phyloP scores from a whole-genome alignment of 2,888 invertebrate genomes.

The Fabriciana adippe region DNA sequence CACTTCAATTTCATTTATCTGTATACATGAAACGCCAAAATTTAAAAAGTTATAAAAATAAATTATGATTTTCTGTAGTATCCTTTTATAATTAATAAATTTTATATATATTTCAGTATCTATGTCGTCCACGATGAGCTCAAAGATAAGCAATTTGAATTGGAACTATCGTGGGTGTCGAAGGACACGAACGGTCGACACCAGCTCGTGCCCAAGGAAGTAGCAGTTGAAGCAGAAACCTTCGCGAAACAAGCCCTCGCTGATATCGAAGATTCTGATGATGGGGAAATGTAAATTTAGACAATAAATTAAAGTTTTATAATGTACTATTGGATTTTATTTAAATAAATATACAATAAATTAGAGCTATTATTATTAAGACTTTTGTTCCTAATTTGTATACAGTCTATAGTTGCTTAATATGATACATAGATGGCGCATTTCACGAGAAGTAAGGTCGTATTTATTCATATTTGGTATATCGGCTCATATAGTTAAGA shows the following conservation, averaged over 20 bases:
- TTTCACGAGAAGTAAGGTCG: too few relatives aligned
- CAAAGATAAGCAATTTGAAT: slow-evolving; percentile 97
- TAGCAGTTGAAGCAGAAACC: slow-evolving; percentile 92
- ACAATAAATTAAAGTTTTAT: slow-evolving; percentile 55
- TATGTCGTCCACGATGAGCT: slow-evolving; percentile 96
- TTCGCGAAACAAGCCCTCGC: slow-evolving; percentile 93
- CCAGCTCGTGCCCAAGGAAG: slow-evolving; percentile 88
- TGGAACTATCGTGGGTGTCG: slow-evolving; percentile 97
- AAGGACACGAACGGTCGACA: slow-evolving; percentile 90
- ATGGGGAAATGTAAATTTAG: slow-evolving; percentile 85
- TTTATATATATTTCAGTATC: slow-evolving; percentile 81
- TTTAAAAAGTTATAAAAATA: background rate
- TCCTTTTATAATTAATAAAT: background rate
- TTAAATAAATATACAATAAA: background rate
- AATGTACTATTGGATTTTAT: slow-evolving; percentile 30
- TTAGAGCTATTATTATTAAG: background rate
- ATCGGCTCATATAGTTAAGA: too few relatives aligned
- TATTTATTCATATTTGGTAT: too few relatives aligned
- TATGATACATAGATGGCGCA: too few relatives aligned
- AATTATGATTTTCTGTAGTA: background rate
- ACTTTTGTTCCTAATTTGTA: too few relatives aligned
- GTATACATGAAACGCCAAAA: background rate
- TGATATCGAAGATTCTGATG: slow-evolving; percentile 93
- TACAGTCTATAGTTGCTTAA: too few relatives aligned
- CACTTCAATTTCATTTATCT: too few relatives aligned